These are phyloP conservation scores for Benthosema pterotum DNA, from an alignment of 2,797 vertebrate species.

Conservation along the genomic window DNA sequence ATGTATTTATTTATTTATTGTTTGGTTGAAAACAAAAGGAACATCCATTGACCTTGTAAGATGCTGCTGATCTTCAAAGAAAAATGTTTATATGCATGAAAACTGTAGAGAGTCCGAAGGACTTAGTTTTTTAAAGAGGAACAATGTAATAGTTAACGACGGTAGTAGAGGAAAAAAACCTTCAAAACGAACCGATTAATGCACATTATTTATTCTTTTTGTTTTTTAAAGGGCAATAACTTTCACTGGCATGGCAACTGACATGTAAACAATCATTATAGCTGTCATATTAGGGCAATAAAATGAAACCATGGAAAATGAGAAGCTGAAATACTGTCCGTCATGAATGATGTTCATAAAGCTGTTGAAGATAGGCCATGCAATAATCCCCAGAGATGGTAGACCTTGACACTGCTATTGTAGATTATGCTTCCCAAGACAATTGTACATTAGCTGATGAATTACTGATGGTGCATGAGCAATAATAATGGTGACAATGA, in stretches of 20 bases:
- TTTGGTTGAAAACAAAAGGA: constrained; percentile 64
- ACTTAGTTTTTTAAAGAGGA: constrained; percentile 86
- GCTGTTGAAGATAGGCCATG: constrained; percentile 55
- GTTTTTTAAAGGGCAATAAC: constrained; percentile 81
- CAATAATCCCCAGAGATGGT: constrained; percentile 50
- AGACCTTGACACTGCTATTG: constrained; percentile 11
- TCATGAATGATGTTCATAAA: constrained; percentile 66
- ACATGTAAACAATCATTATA: constrained; percentile 81
- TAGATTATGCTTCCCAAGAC: constrained; percentile 1
- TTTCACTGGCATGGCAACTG: constrained; percentile 74
- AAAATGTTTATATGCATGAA: constrained; percentile 89
- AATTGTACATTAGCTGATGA: constrained; percentile 8
- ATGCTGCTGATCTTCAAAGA: constrained; percentile 89
- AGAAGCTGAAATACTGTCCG: constrained; percentile 68
- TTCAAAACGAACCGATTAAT: constrained; percentile 61
- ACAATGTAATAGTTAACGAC: constrained; percentile 78
- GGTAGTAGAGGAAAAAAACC: constrained; percentile 50
- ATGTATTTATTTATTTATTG: neutral
- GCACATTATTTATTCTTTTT: constrained; percentile 66
- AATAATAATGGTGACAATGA: constrained; percentile 52
- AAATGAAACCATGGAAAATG: constrained; percentile 73
- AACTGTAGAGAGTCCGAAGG: constrained; percentile 85
- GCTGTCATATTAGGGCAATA: constrained; percentile 85
- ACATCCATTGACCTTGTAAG: constrained; percentile 85
- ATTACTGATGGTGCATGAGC: constrained; percentile 42